phyloP scores from a whole-genome alignment of 2,888 invertebrate species.

The Agrotis ipsilon region DNA sequence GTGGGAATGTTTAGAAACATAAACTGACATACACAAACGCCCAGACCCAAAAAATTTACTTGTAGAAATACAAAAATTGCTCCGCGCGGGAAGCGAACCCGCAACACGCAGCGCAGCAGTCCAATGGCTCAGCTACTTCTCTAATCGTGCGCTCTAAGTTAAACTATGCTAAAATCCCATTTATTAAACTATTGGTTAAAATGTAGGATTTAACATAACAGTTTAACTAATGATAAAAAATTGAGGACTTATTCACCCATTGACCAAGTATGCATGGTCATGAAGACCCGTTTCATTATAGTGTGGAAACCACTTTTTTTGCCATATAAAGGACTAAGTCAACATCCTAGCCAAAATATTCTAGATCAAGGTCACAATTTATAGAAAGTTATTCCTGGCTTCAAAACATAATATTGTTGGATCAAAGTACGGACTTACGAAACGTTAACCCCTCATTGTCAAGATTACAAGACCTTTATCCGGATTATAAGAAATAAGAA shows the following conservation, averaged over 20 bases:
- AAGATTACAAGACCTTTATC: constrained; percentile 52
- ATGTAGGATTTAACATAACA: too few relatives aligned
- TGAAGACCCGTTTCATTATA: neutral
- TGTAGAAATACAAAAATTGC: too few relatives aligned
- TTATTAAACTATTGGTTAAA: too few relatives aligned
- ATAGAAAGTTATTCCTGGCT: neutral
- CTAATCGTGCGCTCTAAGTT: too few relatives aligned
- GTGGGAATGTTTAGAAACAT: too few relatives aligned
- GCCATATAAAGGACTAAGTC: neutral
- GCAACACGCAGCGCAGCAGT: too few relatives aligned
- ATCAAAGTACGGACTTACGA: constrained; percentile 5
- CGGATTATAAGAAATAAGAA: constrained; percentile 53
- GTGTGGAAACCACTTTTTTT: neutral
- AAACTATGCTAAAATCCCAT: too few relatives aligned
- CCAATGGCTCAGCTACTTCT: too few relatives aligned
- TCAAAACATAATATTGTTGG: constrained; percentile 11
- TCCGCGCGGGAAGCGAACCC: too few relatives aligned
- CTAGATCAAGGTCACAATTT: neutral
- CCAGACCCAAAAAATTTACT: too few relatives aligned
- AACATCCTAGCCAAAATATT: neutral
- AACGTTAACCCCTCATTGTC: constrained; percentile 23
- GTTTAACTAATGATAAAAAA: neutral
- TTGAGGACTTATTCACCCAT: neutral
- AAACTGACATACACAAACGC: too few relatives aligned
- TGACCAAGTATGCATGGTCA: neutral